These are phyloP conservation scores for Ahaetulla prasina DNA, from an alignment of 2,113 vertebrate genomes.

Conservation along the genomic window DNA sequence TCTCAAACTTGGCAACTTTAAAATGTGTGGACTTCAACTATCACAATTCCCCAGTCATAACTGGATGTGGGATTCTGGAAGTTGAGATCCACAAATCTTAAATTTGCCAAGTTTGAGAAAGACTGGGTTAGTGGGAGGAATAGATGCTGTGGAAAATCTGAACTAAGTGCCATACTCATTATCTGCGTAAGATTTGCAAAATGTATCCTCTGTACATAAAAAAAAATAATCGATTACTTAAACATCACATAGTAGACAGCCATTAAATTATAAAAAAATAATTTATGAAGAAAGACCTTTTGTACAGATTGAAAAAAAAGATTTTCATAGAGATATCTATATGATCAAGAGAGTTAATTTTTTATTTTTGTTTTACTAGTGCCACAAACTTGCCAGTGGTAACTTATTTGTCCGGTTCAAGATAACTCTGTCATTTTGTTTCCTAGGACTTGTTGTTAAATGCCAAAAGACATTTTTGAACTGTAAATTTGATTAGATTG, in stretches of 20 bases:
- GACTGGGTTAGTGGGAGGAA: slow-evolving; percentile 70
- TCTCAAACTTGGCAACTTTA: background rate
- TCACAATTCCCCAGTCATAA: background rate
- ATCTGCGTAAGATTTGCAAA: slow-evolving; percentile 89
- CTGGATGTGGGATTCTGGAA: background rate
- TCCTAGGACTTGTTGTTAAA: slow-evolving; percentile 90
- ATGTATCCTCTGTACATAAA: slow-evolving; percentile 87
- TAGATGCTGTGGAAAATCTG: slow-evolving; percentile 87
- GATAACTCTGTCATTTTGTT: slow-evolving; percentile 89
- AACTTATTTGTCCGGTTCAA: slow-evolving; percentile 94
- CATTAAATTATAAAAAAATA: slow-evolving; percentile 99
- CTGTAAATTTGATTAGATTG: slow-evolving; percentile 90
- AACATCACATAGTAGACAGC: slow-evolving; percentile 95
- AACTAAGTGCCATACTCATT: slow-evolving; percentile 93
- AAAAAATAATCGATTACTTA: slow-evolving; percentile 80
- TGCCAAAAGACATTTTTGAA: slow-evolving; percentile 90
- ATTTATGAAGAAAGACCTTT: slow-evolving; percentile 99
- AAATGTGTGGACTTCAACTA: background rate
- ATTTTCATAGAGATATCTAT: slow-evolving; percentile 98
- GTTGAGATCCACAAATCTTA: background rate
- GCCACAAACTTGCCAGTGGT: slow-evolving; percentile 95
- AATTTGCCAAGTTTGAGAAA: background rate
- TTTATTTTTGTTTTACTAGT: slow-evolving; percentile 91
- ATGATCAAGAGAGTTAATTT: slow-evolving; percentile 94
- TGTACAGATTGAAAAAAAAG: slow-evolving; percentile 97